phyloP scores from a whole-genome alignment of 2,113 vertebrate genomes.

The Percina caprodes region DNA sequence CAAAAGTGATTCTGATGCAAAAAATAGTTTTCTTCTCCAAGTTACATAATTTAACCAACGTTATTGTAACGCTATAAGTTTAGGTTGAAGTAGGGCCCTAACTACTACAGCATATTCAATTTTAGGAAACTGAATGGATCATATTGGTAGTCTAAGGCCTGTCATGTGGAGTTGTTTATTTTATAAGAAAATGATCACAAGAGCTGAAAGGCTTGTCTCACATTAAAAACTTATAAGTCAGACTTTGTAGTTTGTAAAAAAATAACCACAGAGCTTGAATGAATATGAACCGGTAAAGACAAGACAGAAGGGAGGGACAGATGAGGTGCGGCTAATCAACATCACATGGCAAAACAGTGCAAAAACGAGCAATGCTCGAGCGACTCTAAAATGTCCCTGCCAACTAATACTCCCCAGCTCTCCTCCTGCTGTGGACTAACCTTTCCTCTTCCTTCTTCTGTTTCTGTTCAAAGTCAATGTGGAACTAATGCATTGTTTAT shows the following conservation, averaged over 20 bases:
- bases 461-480: constrained; percentile 78
- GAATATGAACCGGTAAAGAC: not conserved
- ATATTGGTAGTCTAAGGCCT: not conserved
- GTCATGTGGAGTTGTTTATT: not conserved
- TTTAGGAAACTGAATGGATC: not conserved
- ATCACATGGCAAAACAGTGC: constrained; percentile 67
- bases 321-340: constrained; percentile 66
- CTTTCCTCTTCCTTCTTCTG: constrained; percentile 45
- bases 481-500: constrained; percentile 82
- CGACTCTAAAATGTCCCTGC: constrained; percentile 58
- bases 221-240: constrained; percentile 58
- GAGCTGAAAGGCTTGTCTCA: constrained; percentile 37
- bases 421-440: constrained; percentile 69
- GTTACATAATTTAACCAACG: not conserved
- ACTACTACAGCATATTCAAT: not conserved
- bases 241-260: constrained; percentile 29
- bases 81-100: not conserved
- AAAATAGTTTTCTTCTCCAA: not conserved
- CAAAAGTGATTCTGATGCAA: not conserved
- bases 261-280: not conserved
- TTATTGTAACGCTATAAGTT: not conserved
- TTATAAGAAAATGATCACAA: not conserved
- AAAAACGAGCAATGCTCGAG: constrained; percentile 30
- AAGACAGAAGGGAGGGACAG: constrained; percentile 25
- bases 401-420: constrained; percentile 66